Evolutionary conservation across 2,888 invertebrate genomes (phyloP).

Genomic region (Pristionchus fissidentatus): DNA sequence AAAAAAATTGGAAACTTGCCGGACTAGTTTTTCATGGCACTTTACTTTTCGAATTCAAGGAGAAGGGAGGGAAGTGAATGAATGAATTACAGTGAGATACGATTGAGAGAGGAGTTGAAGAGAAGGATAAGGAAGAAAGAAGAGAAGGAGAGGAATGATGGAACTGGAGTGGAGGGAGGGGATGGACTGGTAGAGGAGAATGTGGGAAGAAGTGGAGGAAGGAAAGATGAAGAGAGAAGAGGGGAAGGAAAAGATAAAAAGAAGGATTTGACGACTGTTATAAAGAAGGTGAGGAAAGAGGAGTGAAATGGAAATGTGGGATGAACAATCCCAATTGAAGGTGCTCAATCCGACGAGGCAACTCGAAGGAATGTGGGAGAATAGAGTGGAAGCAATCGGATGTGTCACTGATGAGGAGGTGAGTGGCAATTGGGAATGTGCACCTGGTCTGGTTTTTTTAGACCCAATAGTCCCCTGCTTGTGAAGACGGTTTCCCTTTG

Average conservation of each 20-base stretch:
- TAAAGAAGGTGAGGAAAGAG: background rate
- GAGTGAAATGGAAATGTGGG: no score
- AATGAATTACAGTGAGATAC: background rate
- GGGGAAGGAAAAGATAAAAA: background rate
- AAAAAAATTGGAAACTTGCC: no score
- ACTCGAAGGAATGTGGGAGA: background rate
- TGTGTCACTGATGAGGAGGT: background rate
- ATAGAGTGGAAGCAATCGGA: background rate
- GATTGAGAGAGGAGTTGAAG: background rate
- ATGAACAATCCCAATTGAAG: background rate
- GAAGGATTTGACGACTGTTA: background rate
- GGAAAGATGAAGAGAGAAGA: no score
- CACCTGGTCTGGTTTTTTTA: no score
- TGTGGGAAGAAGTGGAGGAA: no score
- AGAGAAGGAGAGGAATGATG: background rate
- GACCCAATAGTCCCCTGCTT: no score
- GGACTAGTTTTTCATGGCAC: no score
- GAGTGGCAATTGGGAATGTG: background rate
- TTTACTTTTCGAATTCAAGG: background rate
- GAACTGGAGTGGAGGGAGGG: no score
- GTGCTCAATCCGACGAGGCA: background rate
- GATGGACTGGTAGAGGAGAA: no score
- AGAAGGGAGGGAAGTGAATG: background rate
- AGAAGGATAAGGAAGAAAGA: background rate
- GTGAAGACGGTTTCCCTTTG: no score